A percentile compares a stretch with the other conserved stretches of the same genome.
Evolutionary conservation across 2,113 vertebrate species (phyloP).

Genomic region (Coryphaenoides rupestris): DNA sequence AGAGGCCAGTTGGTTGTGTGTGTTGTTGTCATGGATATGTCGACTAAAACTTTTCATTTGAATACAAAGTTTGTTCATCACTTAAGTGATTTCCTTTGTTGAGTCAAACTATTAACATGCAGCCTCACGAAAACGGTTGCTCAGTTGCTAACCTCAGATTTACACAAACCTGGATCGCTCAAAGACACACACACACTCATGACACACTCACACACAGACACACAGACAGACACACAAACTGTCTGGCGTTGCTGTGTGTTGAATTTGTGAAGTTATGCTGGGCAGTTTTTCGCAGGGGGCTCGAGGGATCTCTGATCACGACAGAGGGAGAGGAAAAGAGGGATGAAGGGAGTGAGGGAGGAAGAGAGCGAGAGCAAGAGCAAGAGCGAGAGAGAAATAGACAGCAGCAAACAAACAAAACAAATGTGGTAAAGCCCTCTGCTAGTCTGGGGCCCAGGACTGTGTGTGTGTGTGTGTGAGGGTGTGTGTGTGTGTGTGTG

Average conservation of each 20-base stretch:
- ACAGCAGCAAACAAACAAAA: slow-evolving; percentile 70
- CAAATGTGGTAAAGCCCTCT: slow-evolving; percentile 76
- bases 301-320: slow-evolving; percentile 58
- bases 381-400: slow-evolving; percentile 44
- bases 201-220: slow-evolving; percentile 23
- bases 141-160: slow-evolving; percentile 53
- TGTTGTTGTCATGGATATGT: too few relatives aligned
- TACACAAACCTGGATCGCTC: slow-evolving; percentile 27
- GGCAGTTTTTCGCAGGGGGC: slow-evolving; percentile 49
- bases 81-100: too few relatives aligned
- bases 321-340: slow-evolving; percentile 38
- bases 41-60: too few relatives aligned
- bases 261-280: slow-evolving; percentile 46
- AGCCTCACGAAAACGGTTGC: slow-evolving; percentile 59
- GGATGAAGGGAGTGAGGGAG: slow-evolving; percentile 42
- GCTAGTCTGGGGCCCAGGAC: slow-evolving; percentile 59
- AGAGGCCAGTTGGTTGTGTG: too few relatives aligned
- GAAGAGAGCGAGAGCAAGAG: slow-evolving; percentile 47
- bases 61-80: too few relatives aligned
- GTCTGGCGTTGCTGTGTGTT: slow-evolving; percentile 47
- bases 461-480: too few relatives aligned
- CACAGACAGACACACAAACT: too few relatives aligned
- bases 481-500: too few relatives aligned
- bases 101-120: slow-evolving; percentile 4
- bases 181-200: slow-evolving; percentile 9